phyloP scores from a whole-genome alignment of 2,797 vertebrate species.

The Notoglanidium macrostoma region DNA sequence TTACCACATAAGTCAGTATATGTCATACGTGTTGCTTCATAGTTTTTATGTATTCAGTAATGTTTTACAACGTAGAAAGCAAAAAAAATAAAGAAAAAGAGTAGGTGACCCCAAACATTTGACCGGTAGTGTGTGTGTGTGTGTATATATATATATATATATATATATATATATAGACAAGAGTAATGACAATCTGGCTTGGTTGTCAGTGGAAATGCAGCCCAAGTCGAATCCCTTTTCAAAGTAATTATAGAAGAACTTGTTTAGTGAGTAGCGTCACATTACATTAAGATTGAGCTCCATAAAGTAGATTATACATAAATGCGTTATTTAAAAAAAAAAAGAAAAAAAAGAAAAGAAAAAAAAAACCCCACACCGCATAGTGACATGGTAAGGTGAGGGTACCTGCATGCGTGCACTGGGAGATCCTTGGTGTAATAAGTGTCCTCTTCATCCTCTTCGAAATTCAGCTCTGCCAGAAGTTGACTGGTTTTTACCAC shows the following conservation, averaged over 20 bases:
- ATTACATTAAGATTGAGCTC: not conserved
- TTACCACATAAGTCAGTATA: no score
- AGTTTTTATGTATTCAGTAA: no score
- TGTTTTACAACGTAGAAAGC: no score
- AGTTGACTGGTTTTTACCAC: constrained; percentile 89
- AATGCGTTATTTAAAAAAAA: not conserved
- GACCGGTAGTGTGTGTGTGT: no score
- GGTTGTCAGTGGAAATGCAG: not conserved
- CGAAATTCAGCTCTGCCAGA: constrained; percentile 91
- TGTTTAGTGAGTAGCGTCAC: not conserved
- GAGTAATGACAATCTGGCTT: not conserved
- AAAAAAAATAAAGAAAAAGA: no score
- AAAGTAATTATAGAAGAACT: not conserved
- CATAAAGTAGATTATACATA: not conserved
- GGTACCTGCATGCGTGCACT: constrained; percentile 91
- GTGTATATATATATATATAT: no score
- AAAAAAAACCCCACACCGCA: no score
- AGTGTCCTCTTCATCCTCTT: constrained; percentile 93
- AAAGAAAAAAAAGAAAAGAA: not conserved
- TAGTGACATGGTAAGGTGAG: not conserved
- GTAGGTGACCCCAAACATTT: no score
- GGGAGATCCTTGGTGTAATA: constrained; percentile 97
- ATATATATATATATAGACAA: not conserved
- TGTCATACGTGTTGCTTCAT: no score
- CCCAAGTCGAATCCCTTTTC: not conserved